Conservation (phyloP, 1,140 invertebrate genomes). For the Delia radicum region DNA sequence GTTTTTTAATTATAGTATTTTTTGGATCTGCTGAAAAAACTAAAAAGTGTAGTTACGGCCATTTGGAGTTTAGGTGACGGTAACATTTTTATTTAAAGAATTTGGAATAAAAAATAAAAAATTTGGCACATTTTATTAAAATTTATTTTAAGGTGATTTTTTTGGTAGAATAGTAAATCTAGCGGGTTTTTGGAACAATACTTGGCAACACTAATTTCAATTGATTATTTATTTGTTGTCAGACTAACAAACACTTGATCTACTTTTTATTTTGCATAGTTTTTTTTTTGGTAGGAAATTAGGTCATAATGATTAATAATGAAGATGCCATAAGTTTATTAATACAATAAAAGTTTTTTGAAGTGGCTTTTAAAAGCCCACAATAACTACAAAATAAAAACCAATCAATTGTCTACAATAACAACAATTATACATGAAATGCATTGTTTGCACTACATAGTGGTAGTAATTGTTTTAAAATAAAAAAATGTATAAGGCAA, state of each 20-base stretch:
- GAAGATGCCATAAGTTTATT: neutral
- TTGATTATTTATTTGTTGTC: no score
- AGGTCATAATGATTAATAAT: neutral
- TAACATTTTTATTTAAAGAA: no score
- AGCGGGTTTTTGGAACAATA: no score
- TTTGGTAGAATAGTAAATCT: no score
- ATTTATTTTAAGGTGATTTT: no score
- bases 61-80: no score
- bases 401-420: neutral
- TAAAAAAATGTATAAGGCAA: neutral
- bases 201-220: no score
- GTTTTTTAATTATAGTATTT: no score
- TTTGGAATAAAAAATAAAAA: no score
- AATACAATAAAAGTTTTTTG: neutral
- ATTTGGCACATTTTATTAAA: no score
- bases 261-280: neutral
- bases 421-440: neutral
- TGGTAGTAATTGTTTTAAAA: neutral
- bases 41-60: no score
- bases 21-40: no score
- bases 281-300: neutral
- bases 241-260: neutral
- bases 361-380: neutral
- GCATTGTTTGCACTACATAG: neutral
- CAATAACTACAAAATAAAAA: neutral